These are phyloP conservation scores for Mystacornis crossleyi DNA, from an alignment of 2,113 vertebrate genomes.

Conservation along the genomic window DNA sequence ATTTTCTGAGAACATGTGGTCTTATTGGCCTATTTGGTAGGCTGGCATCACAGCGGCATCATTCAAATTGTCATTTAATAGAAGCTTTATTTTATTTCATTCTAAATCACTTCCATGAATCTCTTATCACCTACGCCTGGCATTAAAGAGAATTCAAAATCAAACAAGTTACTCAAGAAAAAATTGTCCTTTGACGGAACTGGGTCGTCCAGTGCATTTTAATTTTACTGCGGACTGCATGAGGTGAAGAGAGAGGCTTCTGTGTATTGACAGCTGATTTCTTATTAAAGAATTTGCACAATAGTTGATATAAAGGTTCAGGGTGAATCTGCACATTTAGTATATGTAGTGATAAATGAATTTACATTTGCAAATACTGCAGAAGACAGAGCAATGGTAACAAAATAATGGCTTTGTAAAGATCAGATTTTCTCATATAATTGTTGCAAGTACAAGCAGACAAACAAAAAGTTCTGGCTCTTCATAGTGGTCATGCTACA, in stretches of 20 bases:
- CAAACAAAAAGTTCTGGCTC: background rate
- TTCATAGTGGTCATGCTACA: background rate
- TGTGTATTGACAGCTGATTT: background rate
- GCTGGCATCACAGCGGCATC: background rate
- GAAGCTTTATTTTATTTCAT: background rate
- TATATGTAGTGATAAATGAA: background rate
- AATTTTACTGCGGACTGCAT: background rate
- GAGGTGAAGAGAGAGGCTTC: background rate
- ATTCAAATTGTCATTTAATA: slow-evolving; percentile 22
- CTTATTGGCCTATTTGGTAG: background rate
- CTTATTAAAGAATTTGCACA: background rate
- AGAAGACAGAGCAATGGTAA: background rate
- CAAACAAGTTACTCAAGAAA: slow-evolving; percentile 11
- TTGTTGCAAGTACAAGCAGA: background rate
- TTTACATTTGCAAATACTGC: background rate
- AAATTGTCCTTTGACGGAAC: slow-evolving; percentile 19
- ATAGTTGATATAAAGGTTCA: background rate
- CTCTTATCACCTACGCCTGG: background rate
- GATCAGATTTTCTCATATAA: background rate
- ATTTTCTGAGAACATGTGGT: background rate
- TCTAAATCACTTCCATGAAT: background rate
- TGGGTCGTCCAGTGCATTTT: slow-evolving; percentile 6
- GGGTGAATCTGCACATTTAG: background rate
- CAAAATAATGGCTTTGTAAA: background rate
- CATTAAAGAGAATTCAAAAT: slow-evolving; percentile 60